These are phyloP conservation scores for Erpornis zantholeuca DNA, from an alignment of 2,113 vertebrate genomes.

Conservation along the genomic window DNA sequence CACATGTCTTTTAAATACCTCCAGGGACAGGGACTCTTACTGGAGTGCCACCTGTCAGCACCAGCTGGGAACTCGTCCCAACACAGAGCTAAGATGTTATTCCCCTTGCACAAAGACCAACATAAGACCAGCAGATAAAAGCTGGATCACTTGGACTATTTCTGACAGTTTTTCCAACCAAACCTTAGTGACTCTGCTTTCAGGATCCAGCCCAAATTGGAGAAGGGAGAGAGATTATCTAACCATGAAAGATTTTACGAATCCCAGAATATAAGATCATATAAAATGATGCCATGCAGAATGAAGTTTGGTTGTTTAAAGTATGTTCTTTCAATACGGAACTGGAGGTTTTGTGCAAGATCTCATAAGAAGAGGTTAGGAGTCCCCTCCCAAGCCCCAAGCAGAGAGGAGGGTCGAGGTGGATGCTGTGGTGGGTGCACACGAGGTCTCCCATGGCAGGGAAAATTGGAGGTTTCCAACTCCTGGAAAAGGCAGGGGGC, in stretches of 20 bases:
- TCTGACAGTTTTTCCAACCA: not conserved
- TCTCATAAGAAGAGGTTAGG: not conserved
- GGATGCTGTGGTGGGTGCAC: not conserved
- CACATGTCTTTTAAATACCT: not conserved
- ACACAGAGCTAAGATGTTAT: not conserved
- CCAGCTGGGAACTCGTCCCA: not conserved
- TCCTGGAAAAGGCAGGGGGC: not conserved
- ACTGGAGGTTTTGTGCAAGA: not conserved
- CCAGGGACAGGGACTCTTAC: not conserved
- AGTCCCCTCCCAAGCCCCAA: fast-evolving
- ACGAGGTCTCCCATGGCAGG: fast-evolving
- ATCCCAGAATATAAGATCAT: not conserved
- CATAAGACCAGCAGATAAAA: not conserved
- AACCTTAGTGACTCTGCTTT: not conserved
- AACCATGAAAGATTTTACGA: not conserved
- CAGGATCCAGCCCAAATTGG: not conserved
- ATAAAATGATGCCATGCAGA: not conserved
- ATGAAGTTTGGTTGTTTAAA: not conserved
- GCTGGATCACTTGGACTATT: not conserved
- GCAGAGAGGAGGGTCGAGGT: not conserved
- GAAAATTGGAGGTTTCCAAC: not conserved
- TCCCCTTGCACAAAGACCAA: not conserved
- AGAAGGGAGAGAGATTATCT: not conserved
- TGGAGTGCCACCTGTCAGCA: not conserved
- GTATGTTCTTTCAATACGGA: not conserved